A percentile compares a stretch with the other conserved stretches of the same genome.
Conservation (phyloP, 2,113 vertebrate species). For the Salminus brasiliensis region DNA sequence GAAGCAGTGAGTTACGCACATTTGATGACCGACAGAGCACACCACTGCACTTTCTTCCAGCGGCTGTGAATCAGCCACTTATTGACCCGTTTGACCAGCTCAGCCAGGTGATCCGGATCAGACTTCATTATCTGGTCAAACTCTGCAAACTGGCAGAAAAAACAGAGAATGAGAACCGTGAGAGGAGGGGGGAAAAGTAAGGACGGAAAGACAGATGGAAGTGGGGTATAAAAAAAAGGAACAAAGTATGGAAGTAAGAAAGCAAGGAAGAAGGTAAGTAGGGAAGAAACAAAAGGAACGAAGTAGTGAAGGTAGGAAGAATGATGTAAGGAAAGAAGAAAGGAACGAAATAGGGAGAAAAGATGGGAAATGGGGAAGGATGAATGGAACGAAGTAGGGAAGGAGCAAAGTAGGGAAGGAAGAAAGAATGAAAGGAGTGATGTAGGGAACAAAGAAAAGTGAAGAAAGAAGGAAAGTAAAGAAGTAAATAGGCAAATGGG, state of each 20-base stretch:
- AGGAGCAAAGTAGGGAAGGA: too few relatives aligned
- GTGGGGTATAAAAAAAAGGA: not conserved
- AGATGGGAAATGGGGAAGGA: not conserved
- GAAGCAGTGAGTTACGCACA: conserved; percentile 72
- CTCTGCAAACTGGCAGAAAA: conserved; percentile 86
- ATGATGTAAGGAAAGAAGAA: not conserved
- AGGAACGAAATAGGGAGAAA: not conserved
- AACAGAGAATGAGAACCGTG: too few relatives aligned
- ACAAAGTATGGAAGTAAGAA: too few relatives aligned
- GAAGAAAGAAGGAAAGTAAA: not conserved
- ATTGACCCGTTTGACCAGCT: conserved; percentile 92
- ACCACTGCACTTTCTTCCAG: conserved; percentile 99
- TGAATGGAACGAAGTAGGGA: not conserved
- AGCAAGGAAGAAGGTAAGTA: not conserved
- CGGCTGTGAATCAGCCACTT: conserved; percentile 96
- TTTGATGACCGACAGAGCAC: conserved; percentile 93
- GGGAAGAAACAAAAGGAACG: not conserved
- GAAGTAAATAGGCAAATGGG: not conserved
- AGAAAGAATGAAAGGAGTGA: not conserved
- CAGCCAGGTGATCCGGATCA: conserved; percentile 94
- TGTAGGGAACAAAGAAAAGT: not conserved
- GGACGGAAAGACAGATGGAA: not conserved
- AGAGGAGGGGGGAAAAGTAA: too few relatives aligned
- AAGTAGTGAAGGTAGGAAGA: not conserved
- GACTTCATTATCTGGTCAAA: conserved; percentile 99